Conservation (phyloP, 1,140 invertebrate species). For the Ridgeia piscesae region DNA sequence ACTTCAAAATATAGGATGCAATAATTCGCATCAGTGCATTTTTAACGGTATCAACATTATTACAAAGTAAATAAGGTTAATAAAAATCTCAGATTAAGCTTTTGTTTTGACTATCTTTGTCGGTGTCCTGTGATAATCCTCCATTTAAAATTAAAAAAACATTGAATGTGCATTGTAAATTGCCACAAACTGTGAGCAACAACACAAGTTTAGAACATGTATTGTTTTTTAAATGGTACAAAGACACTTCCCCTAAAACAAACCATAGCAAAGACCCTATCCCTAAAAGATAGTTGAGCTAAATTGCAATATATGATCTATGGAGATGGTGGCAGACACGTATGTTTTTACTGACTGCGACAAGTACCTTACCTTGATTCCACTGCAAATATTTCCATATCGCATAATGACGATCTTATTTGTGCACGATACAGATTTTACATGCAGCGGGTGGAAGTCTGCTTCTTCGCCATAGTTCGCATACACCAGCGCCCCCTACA, state of each 20-base stretch:
- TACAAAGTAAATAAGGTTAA: not conserved
- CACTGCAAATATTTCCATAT: slow-evolving; percentile 30
- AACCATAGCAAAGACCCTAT: not conserved
- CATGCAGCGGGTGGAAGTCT: slow-evolving; percentile 30
- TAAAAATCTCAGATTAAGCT: not conserved
- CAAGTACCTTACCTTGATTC: slow-evolving; percentile 25
- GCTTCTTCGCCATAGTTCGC: slow-evolving; percentile 28
- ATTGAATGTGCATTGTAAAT: not conserved
- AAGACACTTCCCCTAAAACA: not conserved
- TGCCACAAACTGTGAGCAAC: not conserved
- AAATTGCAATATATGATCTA: not conserved
- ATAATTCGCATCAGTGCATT: not conserved
- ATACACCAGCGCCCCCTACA: slow-evolving; percentile 33
- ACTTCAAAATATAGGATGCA: not conserved
- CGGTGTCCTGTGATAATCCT: not conserved
- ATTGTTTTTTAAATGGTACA: not conserved
- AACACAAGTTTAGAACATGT: not conserved
- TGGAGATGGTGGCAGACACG: not conserved
- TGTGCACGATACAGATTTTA: slow-evolving; percentile 16
- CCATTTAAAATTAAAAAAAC: not conserved
- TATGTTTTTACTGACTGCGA: not conserved
- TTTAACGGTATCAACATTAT: not conserved
- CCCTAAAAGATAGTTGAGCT: not conserved
- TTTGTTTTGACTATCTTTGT: not conserved
- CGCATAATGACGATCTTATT: slow-evolving; percentile 31